Base-by-base conservation (phyloP, 2,113 vertebrate genomes). In the Pteropus alecto region DNA sequence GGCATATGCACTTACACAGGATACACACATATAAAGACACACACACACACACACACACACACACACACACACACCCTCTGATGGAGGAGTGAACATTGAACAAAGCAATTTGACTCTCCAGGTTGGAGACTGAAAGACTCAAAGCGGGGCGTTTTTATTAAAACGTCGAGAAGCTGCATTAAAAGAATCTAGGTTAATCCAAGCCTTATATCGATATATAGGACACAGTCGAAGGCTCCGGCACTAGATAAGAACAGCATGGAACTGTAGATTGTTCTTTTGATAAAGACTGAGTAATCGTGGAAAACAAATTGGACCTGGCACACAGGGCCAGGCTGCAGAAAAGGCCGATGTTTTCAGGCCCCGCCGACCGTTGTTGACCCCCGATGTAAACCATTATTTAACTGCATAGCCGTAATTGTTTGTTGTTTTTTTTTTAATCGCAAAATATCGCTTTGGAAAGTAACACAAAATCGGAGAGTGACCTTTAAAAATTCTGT, bases 401-500 rank as follows among this genome's bases (percentile, higher is more conserved):
- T 95, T 92, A 95, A 94, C 96, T 35, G 74, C 83, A 41, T 5
- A 70, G 48, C 30, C 3, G 0, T 95, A 96, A 96, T 93, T 96
- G 86, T 63, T 30, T 60, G 54, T 16, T 58, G 26, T 41, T 79
- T 35, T 56, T 43, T 41, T 63, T 63, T 92, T 84, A 83, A 96
- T 92, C 95, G 97, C 95, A 96, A 95, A 97, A 92, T 73, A 97
- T 35, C 4, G 1, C 70, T 97, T 97, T 95, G 84, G 86, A 97
- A 97, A 98, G 73, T 54, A 93, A 93, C 95, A 94, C 91, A 56
- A 86, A 97, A 95, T 96, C 74, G 38, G 87, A 96, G 35, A 93
- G 65, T 95, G 97, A 98, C 97, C 98, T 98, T 98, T 97, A 96
- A 96, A 98, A 96, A 95, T 91, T 97, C 94, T 87, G 79, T 76